These are phyloP conservation scores for Pampusana beccarii DNA, from an alignment of 2,113 vertebrate species.

Conservation along the genomic window DNA sequence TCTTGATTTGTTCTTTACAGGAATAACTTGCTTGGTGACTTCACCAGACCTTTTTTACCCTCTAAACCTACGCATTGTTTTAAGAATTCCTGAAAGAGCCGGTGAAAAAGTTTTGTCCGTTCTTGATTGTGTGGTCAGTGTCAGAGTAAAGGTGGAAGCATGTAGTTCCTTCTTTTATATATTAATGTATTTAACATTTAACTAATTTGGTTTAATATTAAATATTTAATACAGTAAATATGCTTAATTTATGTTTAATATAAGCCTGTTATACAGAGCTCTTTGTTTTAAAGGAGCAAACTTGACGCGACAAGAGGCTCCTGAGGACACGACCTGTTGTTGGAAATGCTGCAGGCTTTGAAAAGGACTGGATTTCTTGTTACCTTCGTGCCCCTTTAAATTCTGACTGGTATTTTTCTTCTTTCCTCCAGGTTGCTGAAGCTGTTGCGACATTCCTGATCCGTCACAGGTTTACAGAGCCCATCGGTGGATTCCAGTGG, in stretches of 20 bases:
- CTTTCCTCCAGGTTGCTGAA: slow-evolving; percentile 87
- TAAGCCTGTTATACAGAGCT: neutral
- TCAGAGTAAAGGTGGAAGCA: neutral
- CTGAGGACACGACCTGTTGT: accelerated
- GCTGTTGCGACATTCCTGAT: slow-evolving; percentile 95
- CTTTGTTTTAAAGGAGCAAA: neutral
- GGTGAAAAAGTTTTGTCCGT: neutral
- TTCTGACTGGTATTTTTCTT: neutral
- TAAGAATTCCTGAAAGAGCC: neutral
- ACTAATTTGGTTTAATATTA: too few relatives aligned
- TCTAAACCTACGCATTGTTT: neutral
- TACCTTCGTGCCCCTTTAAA: neutral
- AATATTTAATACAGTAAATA: too few relatives aligned
- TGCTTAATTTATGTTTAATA: too few relatives aligned
- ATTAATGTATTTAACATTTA: too few relatives aligned
- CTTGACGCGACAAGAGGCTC: neutral
- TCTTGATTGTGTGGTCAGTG: neutral
- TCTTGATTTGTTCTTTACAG: neutral
- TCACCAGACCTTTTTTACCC: neutral
- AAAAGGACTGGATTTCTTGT: neutral
- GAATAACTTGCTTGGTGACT: neutral
- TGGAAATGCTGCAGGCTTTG: neutral
- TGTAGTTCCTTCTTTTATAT: neutral
- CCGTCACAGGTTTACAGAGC: slow-evolving; percentile 95
- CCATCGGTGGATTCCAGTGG: slow-evolving; percentile 94